These are phyloP conservation scores for Psittacula echo DNA, from an alignment of 2,797 vertebrate genomes.

Conservation along the genomic window DNA sequence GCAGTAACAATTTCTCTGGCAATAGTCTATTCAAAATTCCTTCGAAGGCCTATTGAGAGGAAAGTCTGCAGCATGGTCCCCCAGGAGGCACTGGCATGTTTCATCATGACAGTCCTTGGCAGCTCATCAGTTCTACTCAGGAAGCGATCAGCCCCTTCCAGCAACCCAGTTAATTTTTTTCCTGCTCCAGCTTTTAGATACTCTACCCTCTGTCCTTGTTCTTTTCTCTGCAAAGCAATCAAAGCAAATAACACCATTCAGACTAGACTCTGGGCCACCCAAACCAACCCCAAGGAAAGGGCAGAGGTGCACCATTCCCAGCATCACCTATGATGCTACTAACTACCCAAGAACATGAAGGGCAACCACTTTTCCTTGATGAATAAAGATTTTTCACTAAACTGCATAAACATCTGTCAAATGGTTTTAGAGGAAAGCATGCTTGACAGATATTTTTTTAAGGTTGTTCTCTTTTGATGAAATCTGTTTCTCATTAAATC, in stretches of 20 bases:
- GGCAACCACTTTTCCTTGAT: neutral
- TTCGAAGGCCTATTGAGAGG: neutral
- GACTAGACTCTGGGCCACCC: neutral
- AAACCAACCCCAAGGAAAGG: neutral
- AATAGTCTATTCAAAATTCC: slow-evolving; percentile 37
- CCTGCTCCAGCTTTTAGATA: slow-evolving; percentile 36
- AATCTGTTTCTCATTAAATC: neutral
- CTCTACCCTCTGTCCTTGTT: slow-evolving; percentile 37
- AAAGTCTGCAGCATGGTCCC: neutral
- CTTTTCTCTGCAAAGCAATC: neutral
- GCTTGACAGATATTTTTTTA: neutral
- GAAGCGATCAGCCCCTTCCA: slow-evolving; percentile 47
- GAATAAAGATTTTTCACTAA: neutral
- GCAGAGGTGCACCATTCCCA: neutral
- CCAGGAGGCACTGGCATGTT: slow-evolving; percentile 58
- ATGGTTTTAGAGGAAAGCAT: neutral
- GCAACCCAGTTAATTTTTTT: slow-evolving; percentile 55
- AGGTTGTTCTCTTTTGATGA: neutral
- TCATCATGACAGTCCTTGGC: slow-evolving; percentile 67
- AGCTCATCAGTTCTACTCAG: slow-evolving; percentile 54
- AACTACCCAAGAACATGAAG: neutral
- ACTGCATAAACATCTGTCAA: neutral
- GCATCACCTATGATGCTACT: neutral
- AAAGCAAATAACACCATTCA: neutral
- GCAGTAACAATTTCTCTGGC: slow-evolving; percentile 25